Conservation (phyloP, 2,113 vertebrate genomes). For the Sturnira hondurensis region DNA sequence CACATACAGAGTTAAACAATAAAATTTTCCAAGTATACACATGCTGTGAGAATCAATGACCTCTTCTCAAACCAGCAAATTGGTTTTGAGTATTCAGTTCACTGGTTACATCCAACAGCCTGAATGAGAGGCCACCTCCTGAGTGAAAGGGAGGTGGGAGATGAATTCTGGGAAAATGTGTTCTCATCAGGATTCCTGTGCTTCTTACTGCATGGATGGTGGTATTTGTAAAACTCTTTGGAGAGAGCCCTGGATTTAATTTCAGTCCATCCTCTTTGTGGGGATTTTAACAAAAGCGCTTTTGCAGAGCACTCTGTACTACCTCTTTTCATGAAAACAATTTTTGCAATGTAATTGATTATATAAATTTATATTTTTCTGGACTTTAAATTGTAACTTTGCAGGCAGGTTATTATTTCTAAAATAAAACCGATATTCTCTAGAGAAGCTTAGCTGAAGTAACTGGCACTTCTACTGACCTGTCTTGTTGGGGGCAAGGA, state of each 20-base stretch:
- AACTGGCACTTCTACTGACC: neutral
- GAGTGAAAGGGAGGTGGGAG: neutral
- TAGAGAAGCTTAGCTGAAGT: slow-evolving; percentile 18
- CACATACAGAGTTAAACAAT: slow-evolving; percentile 58
- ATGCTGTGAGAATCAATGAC: slow-evolving; percentile 59
- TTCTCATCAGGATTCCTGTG: neutral
- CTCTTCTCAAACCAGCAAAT: slow-evolving; percentile 55
- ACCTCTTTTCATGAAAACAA: slow-evolving; percentile 41
- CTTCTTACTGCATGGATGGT: neutral
- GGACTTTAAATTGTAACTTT: slow-evolving; percentile 26
- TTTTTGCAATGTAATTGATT: slow-evolving; percentile 3
- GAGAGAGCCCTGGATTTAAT: slow-evolving; percentile 39
- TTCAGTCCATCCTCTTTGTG: slow-evolving; percentile 18
- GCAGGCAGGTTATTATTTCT: slow-evolving; percentile 17
- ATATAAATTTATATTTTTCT: neutral
- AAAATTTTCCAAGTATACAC: neutral
- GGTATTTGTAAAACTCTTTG: slow-evolving; percentile 40
- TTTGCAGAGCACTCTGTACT: neutral
- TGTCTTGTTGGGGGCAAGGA: neutral
- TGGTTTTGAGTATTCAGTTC: slow-evolving; percentile 56
- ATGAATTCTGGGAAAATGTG: slow-evolving; percentile 34
- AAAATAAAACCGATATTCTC: slow-evolving; percentile 49
- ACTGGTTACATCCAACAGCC: slow-evolving; percentile 32
- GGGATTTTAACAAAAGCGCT: slow-evolving; percentile 12
- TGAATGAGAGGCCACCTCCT: slow-evolving; percentile 20